A percentile compares a stretch with the other conserved stretches of the same genome.
Evolutionary conservation across 2,113 vertebrate species (phyloP).

Genomic region (Sturnus vulgaris): DNA sequence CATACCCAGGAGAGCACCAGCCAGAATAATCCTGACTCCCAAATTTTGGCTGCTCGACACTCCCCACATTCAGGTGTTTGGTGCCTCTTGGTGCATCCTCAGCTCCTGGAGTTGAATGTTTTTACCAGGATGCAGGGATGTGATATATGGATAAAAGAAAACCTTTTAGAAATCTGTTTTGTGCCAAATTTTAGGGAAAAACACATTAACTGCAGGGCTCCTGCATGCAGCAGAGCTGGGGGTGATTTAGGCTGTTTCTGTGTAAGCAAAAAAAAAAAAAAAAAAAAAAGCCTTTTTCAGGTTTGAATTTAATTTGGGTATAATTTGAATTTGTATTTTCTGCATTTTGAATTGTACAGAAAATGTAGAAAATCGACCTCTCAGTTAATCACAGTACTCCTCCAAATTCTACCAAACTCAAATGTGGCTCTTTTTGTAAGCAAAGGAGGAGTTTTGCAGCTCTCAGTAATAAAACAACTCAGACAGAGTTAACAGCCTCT

Average conservation of each 20-base stretch:
- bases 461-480: not conserved
- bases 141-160: not conserved
- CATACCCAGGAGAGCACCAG: not conserved
- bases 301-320: not conserved
- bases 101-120: accelerated
- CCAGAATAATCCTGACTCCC: not conserved
- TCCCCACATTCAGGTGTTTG: not conserved
- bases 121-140: not conserved
- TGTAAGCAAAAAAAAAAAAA: not conserved
- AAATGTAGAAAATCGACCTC: not conserved
- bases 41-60: not conserved
- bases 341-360: not conserved
- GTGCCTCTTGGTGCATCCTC: not conserved
- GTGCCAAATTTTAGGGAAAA: not conserved
- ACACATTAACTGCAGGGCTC: not conserved
- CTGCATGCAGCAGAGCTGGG: accelerated
- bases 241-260: not conserved
- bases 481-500: not conserved
- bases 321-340: not conserved
- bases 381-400: not conserved
- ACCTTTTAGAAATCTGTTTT: accelerated
- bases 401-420: not conserved
- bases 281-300: too few species aligned
- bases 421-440: accelerated
- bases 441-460: not conserved